These are phyloP conservation scores for Enteromius paludinosus DNA, from an alignment of 2,797 vertebrate genomes.

Conservation along the genomic window DNA sequence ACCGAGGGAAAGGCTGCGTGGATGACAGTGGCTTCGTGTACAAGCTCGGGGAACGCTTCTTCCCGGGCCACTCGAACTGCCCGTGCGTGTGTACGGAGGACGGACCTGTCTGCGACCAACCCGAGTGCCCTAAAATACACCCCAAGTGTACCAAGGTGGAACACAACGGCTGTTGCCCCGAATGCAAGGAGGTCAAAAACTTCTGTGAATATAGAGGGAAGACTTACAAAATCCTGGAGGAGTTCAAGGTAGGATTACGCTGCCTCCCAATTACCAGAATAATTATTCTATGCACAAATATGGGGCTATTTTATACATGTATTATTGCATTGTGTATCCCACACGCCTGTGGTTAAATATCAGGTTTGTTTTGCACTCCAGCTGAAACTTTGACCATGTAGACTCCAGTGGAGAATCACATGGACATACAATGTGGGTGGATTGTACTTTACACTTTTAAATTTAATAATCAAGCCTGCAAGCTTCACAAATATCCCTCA, in stretches of 20 bases:
- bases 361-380: background rate
- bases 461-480: background rate
- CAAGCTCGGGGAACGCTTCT: constrained; percentile 97
- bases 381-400: background rate
- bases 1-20: constrained; percentile 97
- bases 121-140: constrained; percentile 98
- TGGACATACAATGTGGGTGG: background rate
- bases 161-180: constrained; percentile 98
- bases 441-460: background rate
- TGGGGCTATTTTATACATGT: background rate
- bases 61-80: constrained; percentile 98
- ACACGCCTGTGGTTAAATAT: background rate
- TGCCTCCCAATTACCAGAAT: background rate
- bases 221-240: constrained; percentile 98
- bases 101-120: constrained; percentile 97
- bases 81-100: constrained; percentile 98
- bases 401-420: background rate
- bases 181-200: constrained; percentile 99
- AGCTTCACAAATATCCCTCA: background rate
- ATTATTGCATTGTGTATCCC: background rate
- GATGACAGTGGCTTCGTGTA: constrained; percentile 99
- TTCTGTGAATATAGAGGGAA: constrained; percentile 99
- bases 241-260: constrained; percentile 92
- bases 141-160: constrained; percentile 99
- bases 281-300: background rate